Evolutionary conservation across 2,888 invertebrate genomes (phyloP).

Genomic region (Malthinus seriepunctatus): DNA sequence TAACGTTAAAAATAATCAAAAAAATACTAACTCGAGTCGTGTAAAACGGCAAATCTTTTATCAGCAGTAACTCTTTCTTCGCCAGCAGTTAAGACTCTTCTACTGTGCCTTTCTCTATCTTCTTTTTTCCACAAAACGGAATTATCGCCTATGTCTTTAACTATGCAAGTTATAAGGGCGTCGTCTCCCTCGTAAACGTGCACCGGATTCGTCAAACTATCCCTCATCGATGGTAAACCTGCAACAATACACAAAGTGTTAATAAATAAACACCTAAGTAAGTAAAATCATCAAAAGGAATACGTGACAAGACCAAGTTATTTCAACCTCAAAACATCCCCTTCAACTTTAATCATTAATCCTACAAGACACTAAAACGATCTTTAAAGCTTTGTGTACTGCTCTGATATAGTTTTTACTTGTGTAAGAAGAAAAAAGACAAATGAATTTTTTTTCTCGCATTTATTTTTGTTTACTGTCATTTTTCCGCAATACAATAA

Average conservation of each 20-base stretch:
- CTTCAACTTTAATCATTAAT: constrained; percentile 26
- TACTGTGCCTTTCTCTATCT: constrained; percentile 60
- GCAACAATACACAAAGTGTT: constrained; percentile 34
- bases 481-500: constrained; percentile 17
- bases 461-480: constrained; percentile 15
- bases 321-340: constrained; percentile 17
- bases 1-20: not conserved
- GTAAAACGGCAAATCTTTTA: constrained; percentile 71
- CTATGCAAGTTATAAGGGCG: constrained; percentile 80
- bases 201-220: constrained; percentile 57
- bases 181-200: constrained; percentile 73
- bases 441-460: constrained; percentile 20
- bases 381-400: constrained; percentile 18
- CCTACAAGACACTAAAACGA: constrained; percentile 21
- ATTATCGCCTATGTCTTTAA: constrained; percentile 69
- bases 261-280: constrained; percentile 11
- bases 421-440: constrained; percentile 10
- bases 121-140: constrained; percentile 80
- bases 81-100: constrained; percentile 72
- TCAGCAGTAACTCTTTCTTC: constrained; percentile 76
- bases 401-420: constrained; percentile 7
- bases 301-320: constrained; percentile 25
- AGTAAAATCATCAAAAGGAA: constrained; percentile 18
- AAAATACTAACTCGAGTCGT: constrained; percentile 71
- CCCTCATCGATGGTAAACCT: constrained; percentile 56